A percentile compares a stretch with the other conserved stretches of the same genome.
Conservation (phyloP, 2,797 vertebrate genomes). For the Pseudochirops cupreus region DNA sequence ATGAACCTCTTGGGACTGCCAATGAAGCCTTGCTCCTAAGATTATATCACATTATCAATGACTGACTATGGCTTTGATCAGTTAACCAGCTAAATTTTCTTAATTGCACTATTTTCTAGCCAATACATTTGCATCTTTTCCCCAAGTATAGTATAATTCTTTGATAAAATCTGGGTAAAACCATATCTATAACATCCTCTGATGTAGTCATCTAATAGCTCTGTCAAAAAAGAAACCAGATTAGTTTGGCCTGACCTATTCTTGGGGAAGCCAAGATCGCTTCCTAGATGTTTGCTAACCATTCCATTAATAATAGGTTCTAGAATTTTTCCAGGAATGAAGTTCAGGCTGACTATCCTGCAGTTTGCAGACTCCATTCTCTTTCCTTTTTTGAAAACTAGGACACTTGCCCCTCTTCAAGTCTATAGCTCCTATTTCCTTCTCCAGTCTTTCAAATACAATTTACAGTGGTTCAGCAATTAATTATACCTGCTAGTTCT, state of each 20-base stretch:
- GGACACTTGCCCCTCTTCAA: neutral
- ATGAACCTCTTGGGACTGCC: neutral
- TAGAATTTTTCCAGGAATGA: neutral
- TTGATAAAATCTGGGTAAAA: neutral
- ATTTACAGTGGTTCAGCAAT: neutral
- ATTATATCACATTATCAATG: neutral
- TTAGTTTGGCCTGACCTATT: neutral
- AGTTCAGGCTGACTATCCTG: neutral
- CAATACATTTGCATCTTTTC: neutral
- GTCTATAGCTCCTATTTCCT: neutral
- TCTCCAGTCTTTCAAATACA: neutral
- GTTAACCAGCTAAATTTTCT: neutral
- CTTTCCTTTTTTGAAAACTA: neutral
- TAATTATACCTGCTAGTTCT: neutral
- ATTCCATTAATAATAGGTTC: neutral
- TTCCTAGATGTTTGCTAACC: neutral
- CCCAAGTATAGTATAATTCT: neutral
- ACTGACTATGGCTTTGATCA: neutral
- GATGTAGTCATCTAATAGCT: neutral
- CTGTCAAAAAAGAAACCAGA: neutral
- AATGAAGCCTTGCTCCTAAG: neutral
- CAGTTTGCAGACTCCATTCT: neutral
- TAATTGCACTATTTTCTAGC: neutral
- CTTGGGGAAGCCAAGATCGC: neutral
- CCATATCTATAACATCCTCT: neutral